A percentile compares a stretch with the other conserved stretches of the same genome.
These are phyloP conservation scores for Morone chrysops DNA, from an alignment of 2,113 vertebrate species.

Conservation along the genomic window DNA sequence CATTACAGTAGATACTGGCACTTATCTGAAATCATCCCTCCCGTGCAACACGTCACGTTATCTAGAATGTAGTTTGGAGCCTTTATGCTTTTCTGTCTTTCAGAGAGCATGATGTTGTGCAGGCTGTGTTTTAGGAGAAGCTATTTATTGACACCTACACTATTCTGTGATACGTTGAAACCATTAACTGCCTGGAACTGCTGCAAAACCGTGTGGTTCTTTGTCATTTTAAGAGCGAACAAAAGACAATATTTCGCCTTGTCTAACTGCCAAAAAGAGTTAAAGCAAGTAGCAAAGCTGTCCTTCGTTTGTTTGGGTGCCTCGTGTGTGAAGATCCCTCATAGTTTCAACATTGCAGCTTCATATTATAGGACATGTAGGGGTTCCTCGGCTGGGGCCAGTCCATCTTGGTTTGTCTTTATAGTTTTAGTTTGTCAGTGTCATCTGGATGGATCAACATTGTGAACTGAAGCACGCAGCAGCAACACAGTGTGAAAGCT, in stretches of 20 bases:
- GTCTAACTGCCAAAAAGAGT: conserved; percentile 32
- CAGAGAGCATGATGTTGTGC: conserved; percentile 12
- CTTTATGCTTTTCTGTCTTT: conserved; percentile 13
- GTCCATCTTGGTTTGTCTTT: conserved; percentile 14
- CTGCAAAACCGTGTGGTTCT: neutral
- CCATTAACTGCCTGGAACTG: conserved; percentile 14
- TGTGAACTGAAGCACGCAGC: neutral
- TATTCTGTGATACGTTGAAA: neutral
- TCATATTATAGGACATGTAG: neutral
- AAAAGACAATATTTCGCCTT: conserved; percentile 6
- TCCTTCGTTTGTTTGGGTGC: neutral
- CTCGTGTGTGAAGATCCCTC: neutral
- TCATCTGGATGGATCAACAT: neutral
- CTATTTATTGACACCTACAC: conserved; percentile 24
- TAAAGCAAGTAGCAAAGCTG: conserved; percentile 1
- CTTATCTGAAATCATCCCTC: conserved; percentile 4
- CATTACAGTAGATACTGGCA: neutral
- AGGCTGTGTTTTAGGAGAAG: conserved; percentile 2
- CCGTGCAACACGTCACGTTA: neutral
- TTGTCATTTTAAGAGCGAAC: neutral
- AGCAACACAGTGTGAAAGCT: neutral
- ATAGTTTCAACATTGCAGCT: neutral
- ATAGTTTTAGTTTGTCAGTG: neutral
- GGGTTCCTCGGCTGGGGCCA: neutral
- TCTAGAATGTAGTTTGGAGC: neutral